Base-by-base conservation (phyloP, 2,113 vertebrate species). In the Agapornis roseicollis region DNA sequence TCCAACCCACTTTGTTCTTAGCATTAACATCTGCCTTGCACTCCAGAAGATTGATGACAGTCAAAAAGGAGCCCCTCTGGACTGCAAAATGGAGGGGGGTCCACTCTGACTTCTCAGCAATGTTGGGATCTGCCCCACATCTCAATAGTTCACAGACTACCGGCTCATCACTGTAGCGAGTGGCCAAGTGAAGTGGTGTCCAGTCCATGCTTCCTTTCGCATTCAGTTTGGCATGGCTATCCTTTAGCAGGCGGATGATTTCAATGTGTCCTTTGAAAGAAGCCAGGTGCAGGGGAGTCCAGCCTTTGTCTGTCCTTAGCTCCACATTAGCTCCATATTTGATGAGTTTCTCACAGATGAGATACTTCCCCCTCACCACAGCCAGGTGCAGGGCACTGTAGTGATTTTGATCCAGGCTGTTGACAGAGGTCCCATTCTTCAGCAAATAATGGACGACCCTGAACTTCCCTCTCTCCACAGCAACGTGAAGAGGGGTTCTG, bases 211-310 rank as follows among this genome's bases (percentile, higher is more conserved):
- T 77, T 14, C 98, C 98, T 23, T 33, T 92, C 42, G 92, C 93
- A 8, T 98, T 97, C 63, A 99, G 47, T 5, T 94, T 91, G 37
- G 97, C 97, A 0, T 71, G 96, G 82, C 96, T 98, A 22, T 96
- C 97, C 35, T 97, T 96, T 12, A 99, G 97, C 86, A 98, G 96
- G 23, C 93, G 89, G 72, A 99, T 90, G 5, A 98, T 98, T 80
- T 98, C 97, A 1, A 94, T n/a, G 41, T 99, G 98, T 24, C 99
- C 98, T 85, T 96, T 98, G 42, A 98, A 97, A 63, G 98, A 96
- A 11, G 98, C 98, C 88, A 99, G 94, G 92, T 99, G 98, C 82
- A 99, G 90, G 5, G 98, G 94, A 0, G 98, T 98, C 99, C 99
- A 99, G 13, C 98, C 98, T 91, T 99, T 98, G 17, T 96, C 91